These are phyloP conservation scores for Ostrea edulis DNA, from an alignment of 1,140 invertebrate genomes.

Conservation along the genomic window DNA sequence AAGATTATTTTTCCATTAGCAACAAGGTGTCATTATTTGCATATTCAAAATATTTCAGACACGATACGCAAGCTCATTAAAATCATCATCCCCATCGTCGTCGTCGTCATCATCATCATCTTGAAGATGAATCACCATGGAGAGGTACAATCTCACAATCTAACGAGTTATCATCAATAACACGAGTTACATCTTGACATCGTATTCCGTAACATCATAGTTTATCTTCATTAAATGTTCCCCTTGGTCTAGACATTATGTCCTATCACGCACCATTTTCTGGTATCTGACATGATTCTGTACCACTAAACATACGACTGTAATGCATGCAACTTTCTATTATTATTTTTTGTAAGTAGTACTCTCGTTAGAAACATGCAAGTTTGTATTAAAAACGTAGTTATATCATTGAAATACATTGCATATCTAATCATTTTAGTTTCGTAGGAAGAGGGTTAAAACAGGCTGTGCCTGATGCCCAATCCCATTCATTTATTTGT, in stretches of 20 bases:
- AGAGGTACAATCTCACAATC: background rate
- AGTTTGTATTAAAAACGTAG: too few relatives aligned
- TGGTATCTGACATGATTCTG: background rate
- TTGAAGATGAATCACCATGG: background rate
- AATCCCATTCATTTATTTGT: too few relatives aligned
- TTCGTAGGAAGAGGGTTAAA: too few relatives aligned
- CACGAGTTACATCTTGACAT: background rate
- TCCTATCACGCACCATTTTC: background rate
- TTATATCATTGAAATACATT: too few relatives aligned
- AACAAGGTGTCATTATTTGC: too few relatives aligned
- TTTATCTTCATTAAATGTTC: background rate
- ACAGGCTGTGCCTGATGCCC: too few relatives aligned
- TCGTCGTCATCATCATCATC: background rate
- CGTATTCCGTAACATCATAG: background rate
- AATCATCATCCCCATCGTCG: background rate
- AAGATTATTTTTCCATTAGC: too few relatives aligned
- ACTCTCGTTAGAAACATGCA: too few relatives aligned
- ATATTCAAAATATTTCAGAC: background rate
- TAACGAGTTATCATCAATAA: background rate
- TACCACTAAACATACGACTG: background rate
- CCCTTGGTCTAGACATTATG: constrained; percentile 1
- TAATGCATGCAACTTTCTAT: background rate
- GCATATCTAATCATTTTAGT: too few relatives aligned
- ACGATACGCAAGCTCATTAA: background rate
- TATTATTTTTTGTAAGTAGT: background rate